These are phyloP conservation scores for Aporophyla lueneburgensis DNA, from an alignment of 2,888 invertebrate species.

Conservation along the genomic window DNA sequence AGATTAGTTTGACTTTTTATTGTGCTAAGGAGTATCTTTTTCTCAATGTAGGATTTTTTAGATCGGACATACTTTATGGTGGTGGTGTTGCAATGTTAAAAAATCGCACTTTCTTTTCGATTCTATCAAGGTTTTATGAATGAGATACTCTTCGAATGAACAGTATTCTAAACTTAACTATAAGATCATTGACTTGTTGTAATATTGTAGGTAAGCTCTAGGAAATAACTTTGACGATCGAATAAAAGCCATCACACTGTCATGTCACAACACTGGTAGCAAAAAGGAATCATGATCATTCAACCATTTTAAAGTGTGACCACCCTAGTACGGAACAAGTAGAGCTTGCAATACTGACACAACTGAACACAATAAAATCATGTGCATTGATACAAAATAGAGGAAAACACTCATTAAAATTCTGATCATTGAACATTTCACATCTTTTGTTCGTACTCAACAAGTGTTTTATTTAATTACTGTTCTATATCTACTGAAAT, in stretches of 20 bases:
- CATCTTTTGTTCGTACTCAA: conserved; percentile 71
- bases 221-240: conserved; percentile 68
- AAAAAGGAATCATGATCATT: conserved; percentile 71
- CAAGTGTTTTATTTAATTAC: conserved; percentile 67
- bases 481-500: conserved; percentile 65
- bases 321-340: conserved; percentile 80
- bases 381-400: conserved; percentile 56
- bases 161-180: conserved; percentile 67
- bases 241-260: conserved; percentile 80
- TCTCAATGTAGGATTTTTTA: conserved; percentile 65
- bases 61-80: conserved; percentile 55
- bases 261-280: conserved; percentile 76
- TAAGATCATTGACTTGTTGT: conserved; percentile 72
- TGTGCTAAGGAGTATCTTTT: conserved; percentile 84
- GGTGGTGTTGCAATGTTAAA: conserved; percentile 68
- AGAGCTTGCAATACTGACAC: conserved; percentile 89
- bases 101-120: conserved; percentile 57
- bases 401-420: conserved; percentile 73
- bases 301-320: conserved; percentile 78
- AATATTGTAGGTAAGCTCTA: conserved; percentile 72
- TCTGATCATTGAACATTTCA: conserved; percentile 69
- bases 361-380: conserved; percentile 76
- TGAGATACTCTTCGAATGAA: conserved; percentile 78
- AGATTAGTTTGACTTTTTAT: conserved; percentile 70
- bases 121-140: conserved; percentile 67